phyloP scores from a whole-genome alignment of 2,797 vertebrate genomes.

The Hipposideros larvatus region DNA sequence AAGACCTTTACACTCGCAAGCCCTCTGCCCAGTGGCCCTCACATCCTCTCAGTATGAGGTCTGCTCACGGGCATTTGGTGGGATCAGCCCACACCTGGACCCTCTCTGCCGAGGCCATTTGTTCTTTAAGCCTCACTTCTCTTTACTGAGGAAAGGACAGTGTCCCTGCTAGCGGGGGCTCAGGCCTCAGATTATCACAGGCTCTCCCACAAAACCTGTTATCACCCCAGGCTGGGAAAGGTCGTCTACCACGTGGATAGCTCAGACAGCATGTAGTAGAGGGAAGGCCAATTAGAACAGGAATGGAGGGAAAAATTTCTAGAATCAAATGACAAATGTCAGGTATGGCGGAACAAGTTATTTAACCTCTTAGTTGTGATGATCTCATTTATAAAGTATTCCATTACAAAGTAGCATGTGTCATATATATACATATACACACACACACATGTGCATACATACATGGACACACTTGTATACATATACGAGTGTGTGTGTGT shows the following conservation, averaged over 20 bases:
- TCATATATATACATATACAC: rapidly evolving
- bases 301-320: background rate
- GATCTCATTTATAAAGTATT: background rate
- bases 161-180: background rate
- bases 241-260: background rate
- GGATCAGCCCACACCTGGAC: background rate
- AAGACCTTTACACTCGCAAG: background rate
- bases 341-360: background rate
- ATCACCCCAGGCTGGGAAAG: background rate
- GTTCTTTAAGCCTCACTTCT: background rate
- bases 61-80: no score
- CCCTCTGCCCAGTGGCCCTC: background rate
- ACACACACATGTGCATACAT: no score
- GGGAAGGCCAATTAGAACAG: background rate
- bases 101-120: background rate
- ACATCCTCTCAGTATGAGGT: rapidly evolving
- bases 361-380: background rate
- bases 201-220: background rate
- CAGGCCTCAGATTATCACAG: background rate
- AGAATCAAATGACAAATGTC: background rate
- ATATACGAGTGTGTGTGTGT: no score
- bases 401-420: background rate
- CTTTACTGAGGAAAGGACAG: background rate
- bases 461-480: background rate
- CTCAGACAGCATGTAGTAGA: no score